A percentile compares a stretch with the other conserved stretches of the same genome.
These are phyloP conservation scores for Thripadectes ignobilis DNA, from an alignment of 2,797 vertebrate species.

Conservation along the genomic window DNA sequence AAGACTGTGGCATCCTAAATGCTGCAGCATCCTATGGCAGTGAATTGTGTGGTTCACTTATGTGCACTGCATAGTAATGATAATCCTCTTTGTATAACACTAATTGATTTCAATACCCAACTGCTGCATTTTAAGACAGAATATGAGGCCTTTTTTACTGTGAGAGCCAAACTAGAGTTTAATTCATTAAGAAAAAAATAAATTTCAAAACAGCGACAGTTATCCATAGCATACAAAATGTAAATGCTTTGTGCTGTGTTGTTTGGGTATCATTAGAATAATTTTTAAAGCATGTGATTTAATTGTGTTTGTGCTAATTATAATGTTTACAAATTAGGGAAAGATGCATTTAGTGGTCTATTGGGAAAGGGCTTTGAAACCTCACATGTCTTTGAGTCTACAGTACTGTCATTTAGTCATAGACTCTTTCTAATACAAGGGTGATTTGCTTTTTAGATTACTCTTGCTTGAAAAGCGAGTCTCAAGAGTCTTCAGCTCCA, in stretches of 20 bases:
- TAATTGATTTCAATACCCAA: neutral
- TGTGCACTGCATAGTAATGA: neutral
- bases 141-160: neutral
- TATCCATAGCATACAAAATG: neutral
- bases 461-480: neutral
- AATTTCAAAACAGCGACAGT: neutral
- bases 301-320: constrained; percentile 43
- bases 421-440: constrained; percentile 29
- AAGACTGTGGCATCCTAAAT: neutral
- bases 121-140: neutral
- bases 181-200: neutral
- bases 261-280: neutral
- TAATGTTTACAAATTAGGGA: constrained; percentile 45
- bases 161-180: neutral
- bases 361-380: constrained; percentile 29
- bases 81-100: neutral
- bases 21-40: neutral
- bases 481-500: neutral
- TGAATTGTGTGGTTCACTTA: neutral
- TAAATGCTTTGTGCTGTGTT: neutral
- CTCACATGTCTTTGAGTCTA: neutral
- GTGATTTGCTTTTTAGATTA: constrained; percentile 44
- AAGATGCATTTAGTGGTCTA: neutral
- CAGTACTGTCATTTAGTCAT: constrained; percentile 41
- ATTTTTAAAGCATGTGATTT: constrained; percentile 18